These are phyloP conservation scores for Taenaris catops DNA, from an alignment of 2,888 invertebrate species.

Conservation along the genomic window DNA sequence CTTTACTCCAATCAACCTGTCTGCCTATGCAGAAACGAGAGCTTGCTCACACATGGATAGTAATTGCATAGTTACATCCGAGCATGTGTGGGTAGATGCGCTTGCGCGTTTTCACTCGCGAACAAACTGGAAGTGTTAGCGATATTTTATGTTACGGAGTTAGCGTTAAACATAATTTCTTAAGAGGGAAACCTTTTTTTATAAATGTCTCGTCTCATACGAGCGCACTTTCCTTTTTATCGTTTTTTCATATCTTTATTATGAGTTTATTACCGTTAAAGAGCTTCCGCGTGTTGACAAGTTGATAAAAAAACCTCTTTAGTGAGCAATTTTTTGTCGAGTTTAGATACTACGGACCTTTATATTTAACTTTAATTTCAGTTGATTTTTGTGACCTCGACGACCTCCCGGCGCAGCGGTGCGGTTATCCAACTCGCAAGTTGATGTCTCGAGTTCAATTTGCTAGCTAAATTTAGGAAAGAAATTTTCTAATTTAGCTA, in stretches of 20 bases:
- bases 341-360: too few species aligned
- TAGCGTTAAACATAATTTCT: constrained; percentile 20
- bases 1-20: constrained; percentile 20
- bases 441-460: too few species aligned
- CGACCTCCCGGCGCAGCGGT: too few species aligned
- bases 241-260: constrained; percentile 13
- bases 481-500: too few species aligned
- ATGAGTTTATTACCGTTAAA: too few species aligned
- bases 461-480: too few species aligned
- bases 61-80: constrained; percentile 19
- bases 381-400: too few species aligned
- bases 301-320: too few species aligned
- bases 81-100: constrained; percentile 18
- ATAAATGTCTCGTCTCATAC: constrained; percentile 8
- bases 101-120: constrained; percentile 25
- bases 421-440: too few species aligned
- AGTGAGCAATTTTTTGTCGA: too few species aligned
- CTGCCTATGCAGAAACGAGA: constrained; percentile 26
- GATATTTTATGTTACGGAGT: constrained; percentile 16
- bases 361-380: too few species aligned
- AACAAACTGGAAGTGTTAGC: constrained; percentile 26
- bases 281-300: too few species aligned
- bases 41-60: constrained; percentile 20
- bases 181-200: constrained; percentile 21
- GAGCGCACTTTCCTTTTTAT: constrained; percentile 18